Evolutionary conservation across 2,113 vertebrate genomes (phyloP).

Genomic region (Rhodinocichla rosea): DNA sequence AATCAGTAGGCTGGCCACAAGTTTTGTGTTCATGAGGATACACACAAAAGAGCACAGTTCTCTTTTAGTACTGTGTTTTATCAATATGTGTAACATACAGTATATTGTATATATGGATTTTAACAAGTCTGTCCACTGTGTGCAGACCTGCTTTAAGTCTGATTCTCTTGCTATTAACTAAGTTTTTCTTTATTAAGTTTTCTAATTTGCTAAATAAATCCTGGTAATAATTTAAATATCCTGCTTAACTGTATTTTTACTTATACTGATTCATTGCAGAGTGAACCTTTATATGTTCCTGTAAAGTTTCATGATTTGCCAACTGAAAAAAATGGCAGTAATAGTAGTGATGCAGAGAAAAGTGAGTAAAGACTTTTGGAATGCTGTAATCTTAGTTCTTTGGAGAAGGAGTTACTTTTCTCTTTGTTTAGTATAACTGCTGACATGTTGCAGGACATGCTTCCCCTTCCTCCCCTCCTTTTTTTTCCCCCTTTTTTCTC

Average conservation of each 20-base stretch:
- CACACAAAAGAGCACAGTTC: not conserved
- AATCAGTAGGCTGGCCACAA: not conserved
- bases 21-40: not conserved
- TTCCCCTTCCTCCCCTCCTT: accelerated
- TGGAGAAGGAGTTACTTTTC: not conserved
- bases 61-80: not conserved
- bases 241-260: slow-evolving; percentile 20
- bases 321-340: slow-evolving; percentile 74
- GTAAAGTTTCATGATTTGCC: slow-evolving; percentile 93
- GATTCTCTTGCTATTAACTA: not conserved
- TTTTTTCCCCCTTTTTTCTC: accelerated
- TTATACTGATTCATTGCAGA: slow-evolving; percentile 75
- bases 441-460: not conserved
- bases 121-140: not conserved
- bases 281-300: slow-evolving; percentile 94
- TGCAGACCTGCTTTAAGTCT: not conserved
- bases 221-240: not conserved
- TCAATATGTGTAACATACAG: not conserved
- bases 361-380: slow-evolving; percentile 77
- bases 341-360: slow-evolving; percentile 77
- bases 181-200: not conserved
- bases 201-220: not conserved
- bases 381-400: not conserved
- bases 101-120: not conserved
- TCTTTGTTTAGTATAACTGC: not conserved